Percentiles rank a stretch among this genome's conserved stretches.
These are phyloP conservation scores for Leptopilina boulardi DNA, from an alignment of 1,140 invertebrate genomes.

Conservation along the genomic window DNA sequence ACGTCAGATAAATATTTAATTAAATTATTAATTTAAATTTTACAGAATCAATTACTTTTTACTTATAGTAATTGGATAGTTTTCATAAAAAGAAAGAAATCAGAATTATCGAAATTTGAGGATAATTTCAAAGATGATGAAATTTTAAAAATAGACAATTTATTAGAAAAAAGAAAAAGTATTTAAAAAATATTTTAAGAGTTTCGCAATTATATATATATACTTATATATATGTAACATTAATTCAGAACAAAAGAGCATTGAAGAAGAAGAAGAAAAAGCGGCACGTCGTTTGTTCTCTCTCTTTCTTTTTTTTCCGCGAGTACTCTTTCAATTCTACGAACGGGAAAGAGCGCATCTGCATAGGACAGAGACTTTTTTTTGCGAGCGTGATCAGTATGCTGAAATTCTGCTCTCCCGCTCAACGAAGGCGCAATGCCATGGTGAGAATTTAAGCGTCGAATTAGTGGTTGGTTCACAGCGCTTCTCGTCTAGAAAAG, in stretches of 20 bases:
- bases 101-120: too few relatives aligned
- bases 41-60: too few relatives aligned
- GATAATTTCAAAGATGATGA: too few relatives aligned
- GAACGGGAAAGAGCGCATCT: constrained; percentile 40
- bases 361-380: constrained; percentile 46
- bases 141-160: too few relatives aligned
- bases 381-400: constrained; percentile 68
- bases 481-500: constrained; percentile 26
- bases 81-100: too few relatives aligned
- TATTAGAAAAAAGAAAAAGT: too few relatives aligned
- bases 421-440: constrained; percentile 77
- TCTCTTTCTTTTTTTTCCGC: neutral
- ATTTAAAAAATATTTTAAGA: too few relatives aligned
- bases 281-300: constrained; percentile 13
- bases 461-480: constrained; percentile 52
- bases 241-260: neutral
- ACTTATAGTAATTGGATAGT: too few relatives aligned
- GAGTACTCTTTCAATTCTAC: constrained; percentile 31
- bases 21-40: too few relatives aligned
- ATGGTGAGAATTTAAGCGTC: constrained; percentile 72
- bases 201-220: neutral
- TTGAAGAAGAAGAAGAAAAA: constrained; percentile 26
- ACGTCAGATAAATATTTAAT: too few relatives aligned
- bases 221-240: neutral
- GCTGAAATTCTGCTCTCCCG: constrained; percentile 83